Evolutionary conservation across 2,113 vertebrate genomes (phyloP), one percentile per base, ranked within the genome.

Genomic region (Henicopernis longicauda): DNA sequence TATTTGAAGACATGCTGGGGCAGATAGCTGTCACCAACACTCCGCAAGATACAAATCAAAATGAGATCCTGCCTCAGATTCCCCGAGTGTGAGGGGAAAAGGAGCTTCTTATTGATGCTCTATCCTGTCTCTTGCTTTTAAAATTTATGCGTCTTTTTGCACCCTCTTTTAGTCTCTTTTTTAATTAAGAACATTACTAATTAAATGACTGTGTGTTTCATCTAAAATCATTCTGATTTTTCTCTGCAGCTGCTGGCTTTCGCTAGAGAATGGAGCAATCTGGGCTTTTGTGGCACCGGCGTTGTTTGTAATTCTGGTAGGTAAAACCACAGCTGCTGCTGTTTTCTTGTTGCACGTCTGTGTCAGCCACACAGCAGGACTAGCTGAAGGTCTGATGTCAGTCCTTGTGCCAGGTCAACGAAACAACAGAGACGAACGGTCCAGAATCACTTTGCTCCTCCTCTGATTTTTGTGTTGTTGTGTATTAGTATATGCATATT

Each of bases 261-360:
- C 99, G 1, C 95, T 99, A 81, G 96, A 98, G 73, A 98, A 98
- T 0, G 99, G 99, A 7, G 98, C 99, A 38, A 98, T 99, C 97
- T 99, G 99, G 99, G 99, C 99, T 31, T 99, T 99, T n/a, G 99
- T 99, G 92, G 99, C 99, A 8, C 99, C 99, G 0, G 99, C 99
- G 2, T 91, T 99, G 87, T 98, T 99, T 89, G 98, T 99, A 26
- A 99, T 99, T 38, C 96, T 99, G 99, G 99, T 99, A 98, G 88
- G 99, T 98, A 21, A 62, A 38, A 2, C 9, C 26, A 1, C 0
- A 6, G 29, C 86, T 40, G 54, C 55, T 62, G 27, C 73, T 25
- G 5, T 1, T 42, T 29, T 32, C 49, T 15, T 8, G 9, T 42
- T 19, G 20, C 21, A 4, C 1, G 1, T 13, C n/a, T 16, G 42